Conservation (phyloP, 2,113 vertebrate species). For the Ciconia maguari region DNA sequence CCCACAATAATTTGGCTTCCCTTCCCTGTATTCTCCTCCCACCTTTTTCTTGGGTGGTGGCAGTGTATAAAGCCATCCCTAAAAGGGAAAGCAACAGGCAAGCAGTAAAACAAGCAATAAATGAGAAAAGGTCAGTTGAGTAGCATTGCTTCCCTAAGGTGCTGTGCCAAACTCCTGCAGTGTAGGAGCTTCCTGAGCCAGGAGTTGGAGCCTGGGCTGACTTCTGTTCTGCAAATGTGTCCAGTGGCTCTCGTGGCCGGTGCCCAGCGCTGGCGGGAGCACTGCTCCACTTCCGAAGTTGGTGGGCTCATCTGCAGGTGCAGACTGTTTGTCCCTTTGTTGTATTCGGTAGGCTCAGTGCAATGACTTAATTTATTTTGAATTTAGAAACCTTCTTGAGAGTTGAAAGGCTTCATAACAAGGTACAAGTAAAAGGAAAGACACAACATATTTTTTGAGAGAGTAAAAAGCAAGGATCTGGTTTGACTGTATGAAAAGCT, state of each 20-base stretch:
- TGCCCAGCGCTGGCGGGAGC: neutral
- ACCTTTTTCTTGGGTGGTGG: neutral
- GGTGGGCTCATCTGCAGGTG: neutral
- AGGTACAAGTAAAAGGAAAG: neutral
- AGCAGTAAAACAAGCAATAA: neutral
- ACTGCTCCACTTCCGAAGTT: accelerated
- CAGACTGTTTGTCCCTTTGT: neutral
- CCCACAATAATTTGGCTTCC: neutral
- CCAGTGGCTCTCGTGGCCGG: accelerated
- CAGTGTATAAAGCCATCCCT: neutral
- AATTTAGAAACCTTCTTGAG: neutral
- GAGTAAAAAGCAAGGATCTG: neutral
- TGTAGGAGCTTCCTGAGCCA: neutral
- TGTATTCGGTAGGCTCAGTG: accelerated
- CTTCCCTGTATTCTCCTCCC: neutral
- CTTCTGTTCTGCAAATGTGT: neutral
- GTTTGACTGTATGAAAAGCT: neutral
- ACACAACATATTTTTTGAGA: accelerated
- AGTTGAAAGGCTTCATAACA: neutral
- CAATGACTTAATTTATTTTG: neutral
- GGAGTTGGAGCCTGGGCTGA: neutral
- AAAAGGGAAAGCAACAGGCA: neutral
- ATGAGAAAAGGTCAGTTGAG: neutral
- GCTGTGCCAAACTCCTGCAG: neutral
- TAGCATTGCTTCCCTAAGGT: neutral